Evolutionary conservation across 1,140 invertebrate genomes (phyloP), one percentile per base, ranked within the genome.

Genomic region (Drosophila parvula): DNA sequence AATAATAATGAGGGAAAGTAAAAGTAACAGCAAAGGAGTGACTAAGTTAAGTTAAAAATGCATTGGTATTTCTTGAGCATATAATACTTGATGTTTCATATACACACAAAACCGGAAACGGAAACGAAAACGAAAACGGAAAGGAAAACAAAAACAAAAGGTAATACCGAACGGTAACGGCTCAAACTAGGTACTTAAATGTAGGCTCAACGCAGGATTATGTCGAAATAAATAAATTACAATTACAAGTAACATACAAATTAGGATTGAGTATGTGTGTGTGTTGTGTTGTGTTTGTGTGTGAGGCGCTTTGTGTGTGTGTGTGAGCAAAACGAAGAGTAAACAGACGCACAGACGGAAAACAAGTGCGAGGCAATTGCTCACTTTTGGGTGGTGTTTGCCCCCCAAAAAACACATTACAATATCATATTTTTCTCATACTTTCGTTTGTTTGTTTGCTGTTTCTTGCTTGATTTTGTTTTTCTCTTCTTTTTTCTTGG

Each of bases 201-300:
- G 50, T 48, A 55, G 43, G 34, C 32, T 55, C 36, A 65, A 67
- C 50, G 53, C 61, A 59, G 47, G 38, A 38, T 41, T 50, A 57
- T 58, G 28, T 60, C 73, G 9, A 55, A 78, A 86, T 86, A 83
- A 86, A 86, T 89, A 74, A 86, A 86, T 83, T 86, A 84, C 78
- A 85, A 85, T 78, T 84, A 86, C 79, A 78, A 79, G 60, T 88
- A 79, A 75, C 75, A 75, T 85, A 86, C 79, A 82, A 79, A 71
- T 84, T 67, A 83, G 64, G 70, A 84, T 76, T 83, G 80, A 83
- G 80, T 86, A 71, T 88, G 74, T 76, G 56, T 78, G 41, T 61
- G 41, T 64, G 36, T 55, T 32, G 14, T 73, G 36, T 62, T 40
- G 27, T 55, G 32, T 53, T 27, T 53, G 51, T 55, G 68, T 61